Percentiles rank a stretch among this genome's conserved stretches.
phyloP scores from a whole-genome alignment of 2,113 vertebrate species.

The Felis chaus region DNA sequence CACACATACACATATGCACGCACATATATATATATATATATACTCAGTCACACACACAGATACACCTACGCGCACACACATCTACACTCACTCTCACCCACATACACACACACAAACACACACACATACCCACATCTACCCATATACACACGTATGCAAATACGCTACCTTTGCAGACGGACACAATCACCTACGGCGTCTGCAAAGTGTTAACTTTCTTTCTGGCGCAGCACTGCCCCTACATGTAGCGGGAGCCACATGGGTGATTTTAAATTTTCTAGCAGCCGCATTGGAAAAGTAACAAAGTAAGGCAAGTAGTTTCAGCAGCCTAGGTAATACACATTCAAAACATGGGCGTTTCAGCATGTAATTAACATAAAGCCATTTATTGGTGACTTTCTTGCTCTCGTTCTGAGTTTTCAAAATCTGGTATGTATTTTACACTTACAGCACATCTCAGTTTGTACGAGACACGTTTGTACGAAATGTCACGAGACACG shows the following conservation, averaged over 20 bases:
- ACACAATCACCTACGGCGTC: neutral
- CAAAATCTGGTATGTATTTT: neutral
- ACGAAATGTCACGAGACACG: neutral
- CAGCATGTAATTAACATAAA: neutral
- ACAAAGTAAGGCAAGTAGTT: neutral
- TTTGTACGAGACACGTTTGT: neutral
- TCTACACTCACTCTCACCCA: neutral
- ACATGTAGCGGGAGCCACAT: neutral
- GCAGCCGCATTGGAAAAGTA: neutral
- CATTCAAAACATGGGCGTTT: neutral
- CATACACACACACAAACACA: neutral
- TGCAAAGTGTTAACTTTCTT: neutral
- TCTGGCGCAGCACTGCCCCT: neutral
- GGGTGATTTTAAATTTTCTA: neutral
- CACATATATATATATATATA: neutral
- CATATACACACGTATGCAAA: neutral
- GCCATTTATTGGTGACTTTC: neutral
- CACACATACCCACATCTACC: neutral
- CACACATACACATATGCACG: neutral
- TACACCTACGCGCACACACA: neutral
- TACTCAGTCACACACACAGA: neutral
- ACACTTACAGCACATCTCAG: rapidly evolving
- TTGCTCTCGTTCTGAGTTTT: neutral
- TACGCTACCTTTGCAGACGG: neutral
- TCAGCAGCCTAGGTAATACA: neutral